phyloP scores from a whole-genome alignment of 2,113 vertebrate species.

The Ammospiza nelsoni region DNA sequence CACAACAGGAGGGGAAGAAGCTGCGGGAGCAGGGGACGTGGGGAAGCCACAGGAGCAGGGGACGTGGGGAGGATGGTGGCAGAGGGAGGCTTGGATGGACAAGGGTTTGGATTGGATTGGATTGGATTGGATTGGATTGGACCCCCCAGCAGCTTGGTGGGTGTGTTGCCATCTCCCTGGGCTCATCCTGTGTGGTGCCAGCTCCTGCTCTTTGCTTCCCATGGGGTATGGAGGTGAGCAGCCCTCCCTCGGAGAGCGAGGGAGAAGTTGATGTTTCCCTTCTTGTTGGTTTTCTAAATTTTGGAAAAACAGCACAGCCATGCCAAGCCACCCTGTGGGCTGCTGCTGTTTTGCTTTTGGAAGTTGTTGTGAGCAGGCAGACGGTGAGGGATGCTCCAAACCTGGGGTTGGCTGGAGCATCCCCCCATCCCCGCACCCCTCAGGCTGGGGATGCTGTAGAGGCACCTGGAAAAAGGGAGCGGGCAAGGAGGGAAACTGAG shows the following conservation, averaged over 20 bases:
- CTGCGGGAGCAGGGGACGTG: background rate
- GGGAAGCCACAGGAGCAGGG: background rate
- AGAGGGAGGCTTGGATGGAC: background rate
- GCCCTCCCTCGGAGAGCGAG: rapidly evolving
- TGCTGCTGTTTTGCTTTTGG: background rate
- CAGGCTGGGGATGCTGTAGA: rapidly evolving
- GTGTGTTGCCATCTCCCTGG: background rate
- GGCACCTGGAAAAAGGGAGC: background rate
- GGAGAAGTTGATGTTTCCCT: background rate
- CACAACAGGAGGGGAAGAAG: background rate
- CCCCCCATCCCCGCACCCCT: background rate
- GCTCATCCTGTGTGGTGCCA: rapidly evolving
- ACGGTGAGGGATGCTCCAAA: background rate
- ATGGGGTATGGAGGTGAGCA: background rate
- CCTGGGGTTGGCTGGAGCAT: rapidly evolving
- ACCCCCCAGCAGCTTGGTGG: background rate
- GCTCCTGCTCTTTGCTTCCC: background rate
- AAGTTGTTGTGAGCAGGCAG: background rate
- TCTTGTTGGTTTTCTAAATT: background rate
- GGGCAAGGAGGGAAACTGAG: background rate
- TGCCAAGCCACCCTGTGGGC: background rate
- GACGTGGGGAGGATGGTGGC: background rate
- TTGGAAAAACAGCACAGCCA: background rate
- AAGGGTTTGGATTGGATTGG: background rate
- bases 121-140: too few relatives aligned